Base-by-base conservation (phyloP, 2,113 vertebrate genomes). In the Helogale parvula region DNA sequence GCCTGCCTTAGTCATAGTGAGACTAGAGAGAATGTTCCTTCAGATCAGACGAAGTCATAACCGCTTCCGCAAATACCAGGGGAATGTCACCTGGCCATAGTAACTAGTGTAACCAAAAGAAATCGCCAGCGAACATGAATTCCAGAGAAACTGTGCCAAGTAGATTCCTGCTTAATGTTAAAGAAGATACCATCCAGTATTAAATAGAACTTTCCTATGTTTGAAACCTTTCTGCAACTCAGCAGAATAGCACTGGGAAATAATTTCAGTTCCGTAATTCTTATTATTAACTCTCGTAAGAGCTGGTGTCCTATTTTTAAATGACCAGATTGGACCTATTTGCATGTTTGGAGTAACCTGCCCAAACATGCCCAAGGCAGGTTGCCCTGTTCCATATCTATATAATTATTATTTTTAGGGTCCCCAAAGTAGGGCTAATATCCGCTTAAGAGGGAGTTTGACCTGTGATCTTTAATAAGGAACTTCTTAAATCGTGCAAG, bases 1-100 rank as follows among this genome's bases (percentile, higher is more conserved):
- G 88, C 97, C 98, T 96, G 27, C 38, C 88, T 97, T 95, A 98
- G 96, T 98, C 97, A 98, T 85, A 84, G 82, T n/a, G 82, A 92
- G 79, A 88, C 38, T 41, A 69, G 88, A 94, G 95, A 97, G 92
- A 93, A 98, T 83, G 87, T 97, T 97, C 92, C 96, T 98, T 96
- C 80, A 93, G 94, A 93, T 86, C 77, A 97, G 52, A 95, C 92
- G 85, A 81, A 81, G 35, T 93, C 81, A 47, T 27, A 90, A 80
- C 13, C 71, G 79, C 57, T 81, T 93, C 82, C 80, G 65, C 27
- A 41, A n/a, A 27, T 74, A 89, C 52, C 77, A 95, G 71, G 90
- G 57, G 41, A 84, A 69, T 15, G 50, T 63, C 33, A 38, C 71
- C 41, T 41, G 52, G 52, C 45, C 50, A 52, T 11, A 76, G 88